phyloP scores from a whole-genome alignment of 1,140 invertebrate species.

The Drosophila ambigua region DNA sequence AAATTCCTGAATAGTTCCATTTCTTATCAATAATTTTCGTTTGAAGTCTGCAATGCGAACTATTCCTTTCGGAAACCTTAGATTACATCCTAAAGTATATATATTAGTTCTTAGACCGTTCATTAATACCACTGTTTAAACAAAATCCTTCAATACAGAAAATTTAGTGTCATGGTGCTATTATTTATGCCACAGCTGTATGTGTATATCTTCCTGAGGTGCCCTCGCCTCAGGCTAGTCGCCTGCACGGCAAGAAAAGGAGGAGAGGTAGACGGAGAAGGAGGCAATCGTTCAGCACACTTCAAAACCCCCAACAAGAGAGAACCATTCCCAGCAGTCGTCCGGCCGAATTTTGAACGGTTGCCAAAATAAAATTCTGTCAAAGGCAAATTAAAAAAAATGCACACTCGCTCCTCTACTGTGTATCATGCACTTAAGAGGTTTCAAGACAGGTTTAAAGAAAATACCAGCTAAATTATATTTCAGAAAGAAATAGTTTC shows the following conservation, averaged over 20 bases:
- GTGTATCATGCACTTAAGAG: slow-evolving; percentile 11
- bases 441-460: background rate
- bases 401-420: slow-evolving; percentile 15
- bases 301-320: slow-evolving; percentile 33
- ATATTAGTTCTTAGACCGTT: too few relatives aligned
- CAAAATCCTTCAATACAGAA: too few relatives aligned
- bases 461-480: background rate
- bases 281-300: slow-evolving; percentile 28
- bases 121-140: too few relatives aligned
- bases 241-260: slow-evolving; percentile 12
- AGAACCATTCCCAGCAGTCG: slow-evolving; percentile 17
- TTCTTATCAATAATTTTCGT: too few relatives aligned
- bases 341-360: slow-evolving; percentile 53
- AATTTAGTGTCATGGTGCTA: too few relatives aligned
- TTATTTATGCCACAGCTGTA: too few relatives aligned
- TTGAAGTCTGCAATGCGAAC: too few relatives aligned
- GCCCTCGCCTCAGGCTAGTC: slow-evolving; percentile 12
- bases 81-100: too few relatives aligned
- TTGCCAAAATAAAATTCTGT: slow-evolving; percentile 53
- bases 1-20: too few relatives aligned
- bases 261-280: background rate
- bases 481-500: background rate
- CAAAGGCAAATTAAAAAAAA: slow-evolving; percentile 15
- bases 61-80: too few relatives aligned
- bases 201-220: background rate